These are phyloP conservation scores for Tachypleus tridentatus DNA, from an alignment of 1,140 invertebrate species.

Conservation along the genomic window DNA sequence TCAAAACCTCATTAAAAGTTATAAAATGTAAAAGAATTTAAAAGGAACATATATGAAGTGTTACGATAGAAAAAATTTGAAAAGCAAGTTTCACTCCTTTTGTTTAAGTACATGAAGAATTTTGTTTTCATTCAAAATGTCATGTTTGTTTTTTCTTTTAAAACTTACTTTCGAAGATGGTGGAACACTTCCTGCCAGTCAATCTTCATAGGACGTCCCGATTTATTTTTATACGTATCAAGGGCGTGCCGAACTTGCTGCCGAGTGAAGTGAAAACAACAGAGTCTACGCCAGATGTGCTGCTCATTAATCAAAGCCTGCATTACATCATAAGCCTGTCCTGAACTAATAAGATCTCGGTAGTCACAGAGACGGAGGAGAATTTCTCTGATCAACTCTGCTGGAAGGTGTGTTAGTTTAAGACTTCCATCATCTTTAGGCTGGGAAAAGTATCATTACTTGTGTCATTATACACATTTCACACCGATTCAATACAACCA, in stretches of 20 bases:
- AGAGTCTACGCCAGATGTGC: conserved; percentile 80
- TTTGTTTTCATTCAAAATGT: too few species aligned
- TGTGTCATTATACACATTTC: background rate
- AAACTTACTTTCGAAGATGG: conserved; percentile 49
- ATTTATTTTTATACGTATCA: conserved; percentile 3
- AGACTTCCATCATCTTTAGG: conserved; percentile 67
- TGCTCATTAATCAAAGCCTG: conserved; percentile 71
- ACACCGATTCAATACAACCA: too few species aligned
- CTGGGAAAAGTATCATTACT: conserved; percentile 36
- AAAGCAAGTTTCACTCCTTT: too few species aligned
- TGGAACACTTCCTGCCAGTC: conserved; percentile 63
- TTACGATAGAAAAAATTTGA: too few species aligned
- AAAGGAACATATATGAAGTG: too few species aligned
- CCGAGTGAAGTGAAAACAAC: conserved; percentile 79
- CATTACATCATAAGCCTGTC: conserved; percentile 55
- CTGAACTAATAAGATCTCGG: conserved; percentile 65
- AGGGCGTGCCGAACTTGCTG: conserved; percentile 50
- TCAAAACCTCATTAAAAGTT: too few species aligned
- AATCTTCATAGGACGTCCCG: conserved; percentile 16
- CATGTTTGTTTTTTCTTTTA: too few species aligned
- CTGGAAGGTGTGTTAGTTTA: conserved; percentile 77
- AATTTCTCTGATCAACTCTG: conserved; percentile 85
- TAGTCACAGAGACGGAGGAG: conserved; percentile 80
- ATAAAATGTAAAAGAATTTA: too few species aligned
- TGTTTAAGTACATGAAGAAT: too few species aligned